Percentiles rank a stretch among this genome's conserved stretches.
These are phyloP conservation scores for Drosophila chauvacae DNA, from an alignment of 1,140 invertebrate species.

Conservation along the genomic window DNA sequence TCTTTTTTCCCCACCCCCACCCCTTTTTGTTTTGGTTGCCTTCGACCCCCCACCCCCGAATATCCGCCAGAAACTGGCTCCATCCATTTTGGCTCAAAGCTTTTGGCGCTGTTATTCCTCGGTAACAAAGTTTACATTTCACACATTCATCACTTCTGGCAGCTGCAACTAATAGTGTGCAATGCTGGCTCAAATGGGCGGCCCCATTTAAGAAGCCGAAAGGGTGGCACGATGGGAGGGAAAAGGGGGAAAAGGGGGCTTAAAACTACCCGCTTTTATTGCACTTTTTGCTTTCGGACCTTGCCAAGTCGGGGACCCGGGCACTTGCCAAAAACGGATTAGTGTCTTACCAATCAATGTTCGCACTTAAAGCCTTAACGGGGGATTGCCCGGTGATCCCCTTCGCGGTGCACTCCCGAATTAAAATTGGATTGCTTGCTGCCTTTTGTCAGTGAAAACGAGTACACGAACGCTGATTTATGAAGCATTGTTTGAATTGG, in stretches of 20 bases:
- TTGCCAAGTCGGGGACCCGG: conserved; percentile 66
- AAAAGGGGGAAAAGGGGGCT: not conserved
- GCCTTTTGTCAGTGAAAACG: not conserved
- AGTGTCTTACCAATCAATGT: conserved; percentile 79
- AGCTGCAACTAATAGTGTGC: conserved; percentile 83
- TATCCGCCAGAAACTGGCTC: conserved; percentile 33
- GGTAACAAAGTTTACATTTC: conserved; percentile 83
- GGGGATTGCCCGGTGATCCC: conserved; percentile 29
- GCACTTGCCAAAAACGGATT: conserved; percentile 77
- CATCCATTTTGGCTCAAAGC: conserved; percentile 61
- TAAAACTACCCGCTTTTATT: conserved; percentile 68
- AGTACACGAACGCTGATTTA: conserved; percentile 21
- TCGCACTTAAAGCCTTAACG: conserved; percentile 70
- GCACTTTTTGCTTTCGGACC: conserved; percentile 62
- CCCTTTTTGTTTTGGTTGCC: conserved; percentile 14
- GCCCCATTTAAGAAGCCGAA: conserved; percentile 65
- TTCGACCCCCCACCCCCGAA: not conserved
- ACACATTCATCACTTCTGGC: conserved; percentile 83
- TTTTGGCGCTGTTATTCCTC: conserved; percentile 77
- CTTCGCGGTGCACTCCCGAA: conserved; percentile 10
- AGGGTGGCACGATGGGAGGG: not conserved
- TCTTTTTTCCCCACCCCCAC: not conserved
- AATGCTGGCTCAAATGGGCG: conserved; percentile 74
- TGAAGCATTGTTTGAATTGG: conserved; percentile 37
- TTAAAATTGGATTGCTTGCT: conserved; percentile 29